These are phyloP conservation scores for Tachysurus vachellii DNA, from an alignment of 2,113 vertebrate genomes.

Conservation along the genomic window DNA sequence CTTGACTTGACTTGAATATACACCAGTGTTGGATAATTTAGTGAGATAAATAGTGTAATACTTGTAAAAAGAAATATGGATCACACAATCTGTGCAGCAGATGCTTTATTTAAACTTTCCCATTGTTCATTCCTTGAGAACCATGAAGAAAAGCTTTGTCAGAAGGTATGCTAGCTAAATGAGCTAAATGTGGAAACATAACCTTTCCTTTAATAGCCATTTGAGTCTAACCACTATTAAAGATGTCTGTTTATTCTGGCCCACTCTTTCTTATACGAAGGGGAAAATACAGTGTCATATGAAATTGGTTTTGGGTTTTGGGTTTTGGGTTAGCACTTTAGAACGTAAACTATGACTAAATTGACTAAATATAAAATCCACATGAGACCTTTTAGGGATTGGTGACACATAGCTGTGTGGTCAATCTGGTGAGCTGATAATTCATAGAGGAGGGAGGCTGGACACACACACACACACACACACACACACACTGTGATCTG, in stretches of 20 bases:
- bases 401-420: constrained; percentile 6
- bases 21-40: background rate
- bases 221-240: background rate
- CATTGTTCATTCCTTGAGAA: background rate
- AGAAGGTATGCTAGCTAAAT: background rate
- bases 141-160: background rate
- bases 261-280: background rate
- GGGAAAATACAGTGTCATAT: background rate
- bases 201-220: background rate
- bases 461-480: constrained; percentile 44
- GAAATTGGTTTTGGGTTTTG: background rate
- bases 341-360: background rate
- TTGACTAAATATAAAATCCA: constrained; percentile 7
- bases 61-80: background rate
- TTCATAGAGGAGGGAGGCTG: constrained; percentile 53
- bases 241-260: background rate
- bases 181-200: background rate
- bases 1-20: too few relatives aligned
- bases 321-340: background rate
- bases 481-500: constrained; percentile 55
- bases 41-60: background rate
- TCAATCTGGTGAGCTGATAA: constrained; percentile 60
- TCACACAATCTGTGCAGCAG: background rate
- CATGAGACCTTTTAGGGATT: background rate
- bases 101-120: background rate